phyloP scores from a whole-genome alignment of 1,140 invertebrate genomes.

The Andricus grossulariae region DNA sequence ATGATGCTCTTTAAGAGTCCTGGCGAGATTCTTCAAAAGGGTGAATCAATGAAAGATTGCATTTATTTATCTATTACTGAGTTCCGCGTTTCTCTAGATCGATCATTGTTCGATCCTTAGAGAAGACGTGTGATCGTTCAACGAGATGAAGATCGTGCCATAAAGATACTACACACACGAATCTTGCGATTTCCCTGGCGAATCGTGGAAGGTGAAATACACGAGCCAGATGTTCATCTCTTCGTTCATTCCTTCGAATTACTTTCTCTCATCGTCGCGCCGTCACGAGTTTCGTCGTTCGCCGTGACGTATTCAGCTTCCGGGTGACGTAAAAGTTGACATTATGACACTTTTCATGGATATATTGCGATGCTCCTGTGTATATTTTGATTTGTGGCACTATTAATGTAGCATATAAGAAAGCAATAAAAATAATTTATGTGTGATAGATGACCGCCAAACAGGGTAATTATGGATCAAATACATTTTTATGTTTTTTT shows the following conservation, averaged over 20 bases:
- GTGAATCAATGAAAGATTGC: conserved; percentile 5
- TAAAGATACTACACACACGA: conserved; percentile 34
- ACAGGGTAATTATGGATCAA: no score
- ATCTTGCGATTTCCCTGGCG: conserved; percentile 54
- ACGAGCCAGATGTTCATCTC: conserved; percentile 59
- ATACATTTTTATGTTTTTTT: no score
- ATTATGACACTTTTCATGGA: conserved; percentile 6
- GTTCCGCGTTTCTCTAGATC: conserved; percentile 60
- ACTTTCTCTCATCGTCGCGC: conserved; percentile 63
- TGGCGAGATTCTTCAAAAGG: neutral
- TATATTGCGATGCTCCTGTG: neutral
- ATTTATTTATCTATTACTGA: conserved; percentile 45
- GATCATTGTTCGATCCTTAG: conserved; percentile 49
- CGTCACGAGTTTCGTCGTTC: conserved; percentile 38
- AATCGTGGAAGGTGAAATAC: conserved; percentile 55
- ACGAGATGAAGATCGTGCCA: conserved; percentile 38
- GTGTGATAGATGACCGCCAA: neutral
- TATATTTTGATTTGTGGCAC: neutral
- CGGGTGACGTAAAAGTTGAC: conserved; percentile 56
- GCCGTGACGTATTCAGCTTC: conserved; percentile 61
- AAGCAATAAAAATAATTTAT: neutral
- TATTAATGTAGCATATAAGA: neutral
- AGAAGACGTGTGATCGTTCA: conserved; percentile 48
- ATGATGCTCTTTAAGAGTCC: conserved; percentile 1
- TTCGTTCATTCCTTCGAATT: conserved; percentile 57